Percentiles rank a stretch among this genome's conserved stretches.
phyloP scores from a whole-genome alignment of 1,140 invertebrate species.

The Trichonephila clavipes region DNA sequence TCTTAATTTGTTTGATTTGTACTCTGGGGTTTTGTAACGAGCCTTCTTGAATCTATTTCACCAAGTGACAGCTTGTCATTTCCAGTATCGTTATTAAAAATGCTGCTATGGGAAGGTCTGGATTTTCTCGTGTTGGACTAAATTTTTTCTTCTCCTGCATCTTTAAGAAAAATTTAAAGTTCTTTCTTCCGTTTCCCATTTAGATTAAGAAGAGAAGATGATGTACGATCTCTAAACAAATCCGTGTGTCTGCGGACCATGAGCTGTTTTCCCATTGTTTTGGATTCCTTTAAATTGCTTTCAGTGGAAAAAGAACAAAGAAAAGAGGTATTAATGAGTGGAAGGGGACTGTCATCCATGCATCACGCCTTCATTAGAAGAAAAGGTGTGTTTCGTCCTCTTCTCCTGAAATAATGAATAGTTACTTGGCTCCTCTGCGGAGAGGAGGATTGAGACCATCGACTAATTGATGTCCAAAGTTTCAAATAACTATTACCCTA shows the following conservation, averaged over 20 bases:
- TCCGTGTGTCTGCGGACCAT: slow-evolving; percentile 12
- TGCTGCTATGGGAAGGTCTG: not conserved
- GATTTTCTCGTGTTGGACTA: no score
- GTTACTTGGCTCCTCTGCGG: not conserved
- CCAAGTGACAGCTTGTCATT: slow-evolving; percentile 22
- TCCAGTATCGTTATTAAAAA: slow-evolving; percentile 34
- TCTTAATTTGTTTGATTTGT: slow-evolving; percentile 45
- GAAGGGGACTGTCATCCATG: slow-evolving; percentile 55
- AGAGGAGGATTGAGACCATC: slow-evolving; percentile 25
- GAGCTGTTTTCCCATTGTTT: slow-evolving; percentile 58
- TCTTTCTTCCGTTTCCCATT: slow-evolving; percentile 20
- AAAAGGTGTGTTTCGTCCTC: slow-evolving; percentile 62
- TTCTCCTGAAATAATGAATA: slow-evolving; percentile 53
- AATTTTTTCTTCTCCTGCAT: slow-evolving; percentile 17
- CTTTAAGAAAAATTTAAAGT: no score
- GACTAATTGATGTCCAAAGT: slow-evolving; percentile 64
- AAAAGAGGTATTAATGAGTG: slow-evolving; percentile 68
- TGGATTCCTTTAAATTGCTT: slow-evolving; percentile 60
- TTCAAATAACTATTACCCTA: slow-evolving; percentile 60
- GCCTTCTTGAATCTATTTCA: slow-evolving; percentile 35
- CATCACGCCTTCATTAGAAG: slow-evolving; percentile 69
- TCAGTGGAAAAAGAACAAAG: slow-evolving; percentile 65
- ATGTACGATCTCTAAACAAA: slow-evolving; percentile 61
- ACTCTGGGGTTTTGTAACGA: slow-evolving; percentile 41
- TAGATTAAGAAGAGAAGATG: slow-evolving; percentile 57